A percentile compares a stretch with the other conserved stretches of the same genome.
These are phyloP conservation scores for Dinocampus coccinellae DNA, from an alignment of 2,888 invertebrate species.

Conservation along the genomic window DNA sequence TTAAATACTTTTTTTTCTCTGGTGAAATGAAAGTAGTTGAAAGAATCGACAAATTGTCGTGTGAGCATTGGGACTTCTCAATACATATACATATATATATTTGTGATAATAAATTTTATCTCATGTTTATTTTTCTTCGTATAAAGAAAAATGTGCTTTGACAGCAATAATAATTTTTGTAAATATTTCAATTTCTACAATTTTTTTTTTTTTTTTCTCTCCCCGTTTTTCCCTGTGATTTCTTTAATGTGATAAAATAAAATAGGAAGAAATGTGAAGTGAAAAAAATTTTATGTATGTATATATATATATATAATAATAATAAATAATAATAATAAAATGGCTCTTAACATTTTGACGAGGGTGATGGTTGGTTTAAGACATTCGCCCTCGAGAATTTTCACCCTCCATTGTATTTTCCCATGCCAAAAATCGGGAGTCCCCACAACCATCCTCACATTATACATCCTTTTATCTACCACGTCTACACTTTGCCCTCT, in stretches of 20 bases:
- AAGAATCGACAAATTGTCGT: slow-evolving; percentile 4
- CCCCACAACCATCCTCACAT: slow-evolving; percentile 2
- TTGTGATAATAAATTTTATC: not conserved
- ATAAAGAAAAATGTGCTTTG: not conserved
- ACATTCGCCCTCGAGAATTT: not conserved
- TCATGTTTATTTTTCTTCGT: not conserved
- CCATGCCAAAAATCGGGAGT: slow-evolving; percentile 28
- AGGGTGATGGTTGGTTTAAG: not conserved
- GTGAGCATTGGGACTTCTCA: not conserved
- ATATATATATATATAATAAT: no score
- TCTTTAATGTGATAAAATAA: no score
- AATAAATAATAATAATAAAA: not conserved
- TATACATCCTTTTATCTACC: slow-evolving; percentile 19
- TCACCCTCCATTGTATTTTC: slow-evolving; percentile 10
- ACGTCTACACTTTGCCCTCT: slow-evolving; percentile 19
- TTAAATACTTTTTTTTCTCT: no score
- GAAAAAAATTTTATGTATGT: no score
- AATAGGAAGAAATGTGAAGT: not conserved
- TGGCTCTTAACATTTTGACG: not conserved
- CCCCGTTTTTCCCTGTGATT: no score
- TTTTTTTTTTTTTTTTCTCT: not conserved
- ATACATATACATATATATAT: not conserved
- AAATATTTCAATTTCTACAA: not conserved
- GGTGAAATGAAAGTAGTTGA: slow-evolving; percentile 12
- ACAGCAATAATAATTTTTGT: not conserved